phyloP scores from a whole-genome alignment of 1,140 invertebrate genomes.

The Polypedilum pembai region DNA sequence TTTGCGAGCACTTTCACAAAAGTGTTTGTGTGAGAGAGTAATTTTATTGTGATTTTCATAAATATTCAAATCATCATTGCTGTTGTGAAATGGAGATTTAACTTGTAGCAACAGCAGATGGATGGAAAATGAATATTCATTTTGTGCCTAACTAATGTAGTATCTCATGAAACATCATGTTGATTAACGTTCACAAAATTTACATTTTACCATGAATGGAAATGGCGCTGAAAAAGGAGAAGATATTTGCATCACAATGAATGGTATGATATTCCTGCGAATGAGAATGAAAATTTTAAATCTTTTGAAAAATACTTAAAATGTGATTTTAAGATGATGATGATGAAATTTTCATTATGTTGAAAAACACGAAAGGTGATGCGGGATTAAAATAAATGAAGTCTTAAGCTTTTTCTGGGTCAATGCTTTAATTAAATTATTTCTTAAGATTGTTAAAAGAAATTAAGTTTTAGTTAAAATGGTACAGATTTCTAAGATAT shows the following conservation, averaged over 20 bases:
- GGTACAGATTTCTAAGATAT: too few relatives aligned
- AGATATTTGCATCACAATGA: background rate
- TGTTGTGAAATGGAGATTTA: background rate
- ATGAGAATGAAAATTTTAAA: too few relatives aligned
- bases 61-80: background rate
- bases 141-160: background rate
- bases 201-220: background rate
- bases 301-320: too few relatives aligned
- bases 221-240: background rate
- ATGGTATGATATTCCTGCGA: background rate
- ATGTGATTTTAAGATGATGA: too few relatives aligned
- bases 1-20: background rate
- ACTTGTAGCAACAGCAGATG: background rate
- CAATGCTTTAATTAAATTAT: too few relatives aligned
- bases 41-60: background rate
- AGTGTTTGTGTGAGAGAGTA: background rate
- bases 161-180: conserved; percentile 1
- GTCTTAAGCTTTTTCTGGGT: too few relatives aligned
- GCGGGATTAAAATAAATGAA: too few relatives aligned
- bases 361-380: too few relatives aligned
- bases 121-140: conserved; percentile 3
- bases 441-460: too few relatives aligned
- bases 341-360: too few relatives aligned
- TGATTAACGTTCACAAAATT: conserved; percentile 2
- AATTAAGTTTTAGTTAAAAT: too few relatives aligned